Evolutionary conservation across 2,888 invertebrate genomes (phyloP), one percentile per base, ranked within the genome.

Genomic region (Gymnocheta viridis): DNA sequence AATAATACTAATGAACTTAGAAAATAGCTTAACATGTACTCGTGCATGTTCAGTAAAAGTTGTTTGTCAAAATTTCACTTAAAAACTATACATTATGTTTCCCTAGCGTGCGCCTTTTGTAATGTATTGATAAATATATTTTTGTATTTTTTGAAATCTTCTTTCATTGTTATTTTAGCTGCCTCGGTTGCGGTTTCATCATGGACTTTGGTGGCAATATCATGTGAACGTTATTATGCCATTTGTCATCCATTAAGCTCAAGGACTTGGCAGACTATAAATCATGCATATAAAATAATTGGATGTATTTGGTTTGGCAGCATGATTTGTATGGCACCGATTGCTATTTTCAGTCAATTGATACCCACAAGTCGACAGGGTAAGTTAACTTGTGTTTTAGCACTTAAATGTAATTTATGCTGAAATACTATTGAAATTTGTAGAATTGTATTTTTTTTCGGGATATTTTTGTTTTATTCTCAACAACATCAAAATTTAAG

Each of bases 121-220:
- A 51, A 35, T 24, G 2, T n/a, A 4, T 4, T 17, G 2, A 9
- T 7, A 19, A 1, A 19, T 4, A 56, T 44, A 1, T 14, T 17
- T 6, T 22, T 44, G 4, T 2, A 22, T 69, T 44, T 44, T n/a
- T n/a, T n/a, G n/a, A n/a, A n/a, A 24, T 22, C 35, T 27, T 2
- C n/a, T 32, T 74, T 49, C 6, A 24, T 12, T 74, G 51, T 27
- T 14, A n/a, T 72, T 56, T 44, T 93, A 96, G 96, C 95, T 58
- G 94, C 95, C 81, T 95, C 95, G 0, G 96, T 96, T 54, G 94
- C 95, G 2, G 96, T 96, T 12, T 95, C 95, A 22, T 96, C 95
- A 4, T 96, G 96, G 94, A 96, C 96, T 0, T 89, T 96, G 86
- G 96, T 96, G 35, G 95, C 95, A 64, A 96, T 96, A 86, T 96